Percentiles rank a stretch among this genome's conserved stretches.
Evolutionary conservation across 2,888 invertebrate genomes (phyloP).

Genomic region (Eupithecia pulchellata): DNA sequence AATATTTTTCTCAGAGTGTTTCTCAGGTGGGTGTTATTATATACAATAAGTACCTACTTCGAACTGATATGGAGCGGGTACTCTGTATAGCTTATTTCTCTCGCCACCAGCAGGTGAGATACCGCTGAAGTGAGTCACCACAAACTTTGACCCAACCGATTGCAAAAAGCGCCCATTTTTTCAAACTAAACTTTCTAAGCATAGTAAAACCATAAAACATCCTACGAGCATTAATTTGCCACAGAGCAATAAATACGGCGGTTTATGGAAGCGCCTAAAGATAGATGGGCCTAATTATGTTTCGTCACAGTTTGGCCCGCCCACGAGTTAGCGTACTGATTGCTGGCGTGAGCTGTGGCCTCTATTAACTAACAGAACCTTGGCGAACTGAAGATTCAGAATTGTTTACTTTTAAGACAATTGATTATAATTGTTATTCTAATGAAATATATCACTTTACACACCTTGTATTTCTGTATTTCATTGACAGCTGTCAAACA

Average conservation of each 20-base stretch:
- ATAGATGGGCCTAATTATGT: constrained; percentile 55
- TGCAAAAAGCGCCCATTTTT: background rate
- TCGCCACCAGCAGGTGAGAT: background rate
- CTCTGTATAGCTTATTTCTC: background rate
- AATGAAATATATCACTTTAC: background rate
- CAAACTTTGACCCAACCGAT: background rate
- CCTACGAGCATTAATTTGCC: constrained; percentile 30
- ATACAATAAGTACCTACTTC: too few relatives aligned
- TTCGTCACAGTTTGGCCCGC: constrained; percentile 42
- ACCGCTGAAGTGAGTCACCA: too few relatives aligned
- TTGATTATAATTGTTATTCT: too few relatives aligned
- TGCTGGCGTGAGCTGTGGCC: background rate
- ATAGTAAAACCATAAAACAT: constrained; percentile 3
- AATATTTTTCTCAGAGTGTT: background rate
- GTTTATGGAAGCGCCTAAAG: constrained; percentile 53
- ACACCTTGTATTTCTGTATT: too few relatives aligned
- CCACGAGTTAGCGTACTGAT: constrained; percentile 34
- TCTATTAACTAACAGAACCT: background rate
- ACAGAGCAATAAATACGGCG: constrained; percentile 44
- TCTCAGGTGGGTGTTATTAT: too few relatives aligned
- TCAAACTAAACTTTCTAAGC: background rate
- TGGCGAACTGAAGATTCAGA: background rate
- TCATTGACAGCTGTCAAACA: constrained; percentile 21
- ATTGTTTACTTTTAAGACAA: background rate
- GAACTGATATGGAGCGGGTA: too few relatives aligned